Base-by-base conservation (phyloP, 2,113 vertebrate genomes). In the Clupea harengus region DNA sequence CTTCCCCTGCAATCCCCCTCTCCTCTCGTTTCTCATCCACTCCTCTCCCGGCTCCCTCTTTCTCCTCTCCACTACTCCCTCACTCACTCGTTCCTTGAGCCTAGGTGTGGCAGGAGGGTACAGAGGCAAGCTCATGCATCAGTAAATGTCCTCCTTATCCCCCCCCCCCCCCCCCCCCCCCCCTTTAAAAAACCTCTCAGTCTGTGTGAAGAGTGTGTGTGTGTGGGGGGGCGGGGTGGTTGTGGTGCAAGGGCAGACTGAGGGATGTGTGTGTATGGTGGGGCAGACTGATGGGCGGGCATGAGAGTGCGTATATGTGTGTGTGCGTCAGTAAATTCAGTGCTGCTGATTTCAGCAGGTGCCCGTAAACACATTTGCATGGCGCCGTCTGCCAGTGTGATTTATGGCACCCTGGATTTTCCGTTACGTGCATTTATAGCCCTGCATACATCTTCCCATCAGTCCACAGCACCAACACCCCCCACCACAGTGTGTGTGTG, bases 271-370 rank as follows among this genome's bases (percentile, higher is more conserved):
- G 20, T 64, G n/a, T 15, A 3, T 15, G 17, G 17, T 15, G 17
- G 47, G 47, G 10, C 47, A 49, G 10, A 49, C 47, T 8, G 47
- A 49, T 11, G 10, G 47, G 47, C 3, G 47, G 47, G 1, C 1
- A 11, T 54, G 50, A 15, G 50, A 3, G 50, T 18, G 50, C 17
- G 50, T 72, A 7, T 72, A n/a, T 72, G n/a, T 72, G n/a, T 72
- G n/a, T 13, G 64, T 32, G n/a, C 25, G 64, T 72, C n/a, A 28
- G 64, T 72, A 11, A n/a, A 60, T n/a, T 60, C 4, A 64, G 84
- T 87, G 54, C 83, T 91, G 91, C 88, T 89, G 90, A 91, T 89
- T 84, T 92, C 92, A 91, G 91, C 89, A 90, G 87, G 81, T 46
- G 8, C 83, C 22, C 46, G 7, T 85, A 88, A 88, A 89, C 87